Conservation (phyloP, 2,888 invertebrate genomes). For the Heliconius hortense region DNA sequence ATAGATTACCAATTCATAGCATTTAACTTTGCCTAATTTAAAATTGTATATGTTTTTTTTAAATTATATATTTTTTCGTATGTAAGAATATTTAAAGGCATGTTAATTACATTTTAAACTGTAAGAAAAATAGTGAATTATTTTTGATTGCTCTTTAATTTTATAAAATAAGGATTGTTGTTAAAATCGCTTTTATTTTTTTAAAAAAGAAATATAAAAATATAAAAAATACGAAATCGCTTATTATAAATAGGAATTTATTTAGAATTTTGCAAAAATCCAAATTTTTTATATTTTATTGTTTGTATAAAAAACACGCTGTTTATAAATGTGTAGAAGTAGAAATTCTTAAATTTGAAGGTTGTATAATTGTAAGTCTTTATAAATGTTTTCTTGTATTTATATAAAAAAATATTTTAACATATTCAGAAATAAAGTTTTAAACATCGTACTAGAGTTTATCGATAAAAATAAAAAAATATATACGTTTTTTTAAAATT, state of each 20-base stretch:
- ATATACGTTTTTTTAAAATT: background rate
- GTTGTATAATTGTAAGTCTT: slow-evolving; percentile 16
- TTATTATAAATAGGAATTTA: background rate
- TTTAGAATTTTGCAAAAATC: background rate
- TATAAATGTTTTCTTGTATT: background rate
- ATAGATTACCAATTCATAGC: no score
- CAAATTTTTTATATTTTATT: background rate
- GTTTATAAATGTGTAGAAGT: slow-evolving; percentile 15
- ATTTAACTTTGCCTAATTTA: no score
- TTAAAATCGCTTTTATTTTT: slow-evolving; percentile 32
- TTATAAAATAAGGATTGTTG: slow-evolving; percentile 33
- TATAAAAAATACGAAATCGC: background rate
- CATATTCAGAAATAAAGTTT: background rate
- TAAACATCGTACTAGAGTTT: background rate
- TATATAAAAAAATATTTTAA: background rate
- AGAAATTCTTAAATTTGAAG: background rate
- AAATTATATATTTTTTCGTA: background rate
- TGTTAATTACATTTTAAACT: slow-evolving; percentile 15
- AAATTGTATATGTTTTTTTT: background rate
- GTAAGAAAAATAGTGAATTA: slow-evolving; percentile 10
- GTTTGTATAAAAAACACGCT: background rate
- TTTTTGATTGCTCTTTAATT: slow-evolving; percentile 32
- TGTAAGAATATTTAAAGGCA: background rate
- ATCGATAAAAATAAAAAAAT: background rate
- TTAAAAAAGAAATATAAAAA: slow-evolving; percentile 16